These are phyloP conservation scores for Chironomus riparius DNA, from an alignment of 2,888 invertebrate genomes.

Conservation along the genomic window DNA sequence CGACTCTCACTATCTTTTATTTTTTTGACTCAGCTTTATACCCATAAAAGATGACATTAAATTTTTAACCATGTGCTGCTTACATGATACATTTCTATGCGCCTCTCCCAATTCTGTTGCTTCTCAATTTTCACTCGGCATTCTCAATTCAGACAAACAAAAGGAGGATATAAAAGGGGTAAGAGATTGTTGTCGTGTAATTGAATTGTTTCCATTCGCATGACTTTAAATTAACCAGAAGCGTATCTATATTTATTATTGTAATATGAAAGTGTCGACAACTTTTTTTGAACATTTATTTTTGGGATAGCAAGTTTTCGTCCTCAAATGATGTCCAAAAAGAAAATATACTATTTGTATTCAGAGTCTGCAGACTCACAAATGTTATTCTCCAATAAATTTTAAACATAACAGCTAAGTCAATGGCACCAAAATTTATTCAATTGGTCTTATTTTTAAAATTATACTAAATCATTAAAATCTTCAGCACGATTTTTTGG, in stretches of 20 bases:
- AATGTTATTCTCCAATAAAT: no score
- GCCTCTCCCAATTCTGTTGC: not conserved
- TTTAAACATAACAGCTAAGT: no score
- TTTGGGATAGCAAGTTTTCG: no score
- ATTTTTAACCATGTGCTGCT: not conserved
- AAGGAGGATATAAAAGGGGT: not conserved
- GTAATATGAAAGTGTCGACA: no score
- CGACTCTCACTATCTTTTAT: not conserved
- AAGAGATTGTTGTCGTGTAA: not conserved
- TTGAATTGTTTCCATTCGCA: not conserved
- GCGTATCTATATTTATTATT: not conserved
- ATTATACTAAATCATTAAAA: no score
- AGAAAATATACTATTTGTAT: no score
- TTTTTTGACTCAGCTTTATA: not conserved
- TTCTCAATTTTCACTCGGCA: not conserved
- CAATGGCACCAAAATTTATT: no score
- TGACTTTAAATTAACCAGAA: not conserved
- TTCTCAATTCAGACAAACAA: not conserved
- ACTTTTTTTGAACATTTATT: no score
- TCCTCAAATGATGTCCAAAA: no score
- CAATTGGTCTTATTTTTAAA: no score
- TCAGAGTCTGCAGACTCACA: no score
- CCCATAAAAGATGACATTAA: not conserved
- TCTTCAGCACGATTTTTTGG: no score
- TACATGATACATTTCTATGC: not conserved